phyloP scores from a whole-genome alignment of 1,140 invertebrate species.

The Drosophila triauraria region DNA sequence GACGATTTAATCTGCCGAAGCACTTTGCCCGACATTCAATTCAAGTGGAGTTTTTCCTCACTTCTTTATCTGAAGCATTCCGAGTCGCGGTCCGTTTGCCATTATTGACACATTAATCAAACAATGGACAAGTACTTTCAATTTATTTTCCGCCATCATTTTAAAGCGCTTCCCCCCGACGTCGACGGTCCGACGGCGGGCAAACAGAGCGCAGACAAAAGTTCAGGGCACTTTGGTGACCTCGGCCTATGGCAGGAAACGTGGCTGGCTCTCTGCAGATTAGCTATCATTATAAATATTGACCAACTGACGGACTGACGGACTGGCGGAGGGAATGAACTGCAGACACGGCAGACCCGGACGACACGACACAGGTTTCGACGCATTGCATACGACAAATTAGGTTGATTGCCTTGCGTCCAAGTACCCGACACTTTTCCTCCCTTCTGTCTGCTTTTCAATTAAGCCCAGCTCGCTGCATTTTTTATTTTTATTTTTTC shows the following conservation, averaged over 20 bases:
- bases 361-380: conserved; percentile 22
- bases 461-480: conserved; percentile 57
- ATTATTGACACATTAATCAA: conserved; percentile 83
- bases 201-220: conserved; percentile 51
- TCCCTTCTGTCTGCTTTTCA: conserved; percentile 52
- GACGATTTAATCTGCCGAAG: conserved; percentile 14
- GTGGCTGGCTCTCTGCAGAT: conserved; percentile 54
- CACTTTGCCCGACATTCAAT: conserved; percentile 35
- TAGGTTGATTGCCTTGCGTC: conserved; percentile 79
- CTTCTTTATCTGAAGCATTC: conserved; percentile 34
- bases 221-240: conserved; percentile 39
- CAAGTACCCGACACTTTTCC: conserved; percentile 25
- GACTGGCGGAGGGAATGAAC: conserved; percentile 16
- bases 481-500: conserved; percentile 60
- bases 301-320: conserved; percentile 62
- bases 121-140: conserved; percentile 81
- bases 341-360: conserved; percentile 34
- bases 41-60: conserved; percentile 17
- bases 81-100: conserved; percentile 44
- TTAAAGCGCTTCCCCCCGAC: conserved; percentile 57
- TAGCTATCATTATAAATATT: conserved; percentile 82
- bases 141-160: conserved; percentile 70
- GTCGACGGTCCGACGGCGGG: conserved; percentile 16
- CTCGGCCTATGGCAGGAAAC: conserved; percentile 26
- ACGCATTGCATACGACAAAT: conserved; percentile 76